Evolutionary conservation across 2,888 invertebrate genomes (phyloP).

Genomic region (Dorcus hopei): DNA sequence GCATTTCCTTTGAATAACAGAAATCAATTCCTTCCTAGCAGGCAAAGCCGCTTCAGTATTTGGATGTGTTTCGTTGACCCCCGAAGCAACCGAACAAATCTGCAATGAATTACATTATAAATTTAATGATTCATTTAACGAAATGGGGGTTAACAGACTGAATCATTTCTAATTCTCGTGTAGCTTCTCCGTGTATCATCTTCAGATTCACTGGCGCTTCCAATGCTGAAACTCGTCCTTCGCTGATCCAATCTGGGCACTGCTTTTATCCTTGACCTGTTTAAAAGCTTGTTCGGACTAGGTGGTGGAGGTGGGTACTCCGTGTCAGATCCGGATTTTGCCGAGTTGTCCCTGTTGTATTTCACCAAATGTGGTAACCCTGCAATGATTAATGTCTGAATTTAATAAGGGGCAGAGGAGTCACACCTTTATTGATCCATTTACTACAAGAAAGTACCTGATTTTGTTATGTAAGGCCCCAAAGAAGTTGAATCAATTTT

Average conservation of each 20-base stretch:
- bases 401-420: too few species aligned
- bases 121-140: too few species aligned
- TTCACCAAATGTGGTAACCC: too few species aligned
- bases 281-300: conserved; percentile 55
- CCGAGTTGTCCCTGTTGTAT: background rate
- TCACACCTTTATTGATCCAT: too few species aligned
- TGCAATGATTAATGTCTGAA: too few species aligned
- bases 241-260: conserved; percentile 66
- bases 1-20: conserved; percentile 37
- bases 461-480: background rate
- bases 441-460: background rate
- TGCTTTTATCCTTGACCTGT: conserved; percentile 65
- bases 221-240: conserved; percentile 57
- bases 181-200: conserved; percentile 53
- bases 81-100: conserved; percentile 41
- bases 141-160: conserved; percentile 27
- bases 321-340: conserved; percentile 26
- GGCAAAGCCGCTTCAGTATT: conserved; percentile 24
- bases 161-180: conserved; percentile 46
- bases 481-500: background rate
- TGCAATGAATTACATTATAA: conserved; percentile 14
- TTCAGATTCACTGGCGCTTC: conserved; percentile 68
- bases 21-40: conserved; percentile 24
- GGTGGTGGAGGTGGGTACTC: conserved; percentile 51
- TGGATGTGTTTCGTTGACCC: conserved; percentile 24